Conservation (phyloP, 2,888 invertebrate species). For the Pseudeuparius sepicola region DNA sequence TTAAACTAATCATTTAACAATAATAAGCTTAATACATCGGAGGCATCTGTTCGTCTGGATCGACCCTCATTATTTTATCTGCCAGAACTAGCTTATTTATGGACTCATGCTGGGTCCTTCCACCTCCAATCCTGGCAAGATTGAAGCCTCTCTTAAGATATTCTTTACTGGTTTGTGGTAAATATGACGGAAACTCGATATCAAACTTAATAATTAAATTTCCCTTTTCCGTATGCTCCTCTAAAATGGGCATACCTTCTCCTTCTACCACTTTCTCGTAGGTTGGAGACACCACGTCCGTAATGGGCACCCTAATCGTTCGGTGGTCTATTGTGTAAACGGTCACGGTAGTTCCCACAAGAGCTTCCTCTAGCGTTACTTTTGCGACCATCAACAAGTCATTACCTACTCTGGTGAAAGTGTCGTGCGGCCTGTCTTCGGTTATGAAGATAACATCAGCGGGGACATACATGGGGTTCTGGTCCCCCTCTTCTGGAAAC, state of each 20-base stretch:
- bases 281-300: constrained; percentile 59
- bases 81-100: constrained; percentile 38
- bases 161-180: constrained; percentile 42
- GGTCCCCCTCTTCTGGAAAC: constrained; percentile 73
- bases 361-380: constrained; percentile 58
- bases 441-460: constrained; percentile 68
- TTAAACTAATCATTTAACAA: too few species aligned
- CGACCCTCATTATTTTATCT: constrained; percentile 38
- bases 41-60: constrained; percentile 36
- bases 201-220: constrained; percentile 60
- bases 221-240: constrained; percentile 52
- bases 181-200: constrained; percentile 46
- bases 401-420: constrained; percentile 54
- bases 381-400: constrained; percentile 53
- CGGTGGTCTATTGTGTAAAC: constrained; percentile 63
- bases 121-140: constrained; percentile 34
- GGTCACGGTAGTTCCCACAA: constrained; percentile 57
- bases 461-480: constrained; percentile 61
- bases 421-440: constrained; percentile 59
- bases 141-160: constrained; percentile 35
- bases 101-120: constrained; percentile 33
- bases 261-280: constrained; percentile 58
- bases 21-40: constrained; percentile 29
- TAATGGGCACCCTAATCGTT: constrained; percentile 55
- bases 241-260: constrained; percentile 64